These are phyloP conservation scores for Dermochelys coriacea DNA, from an alignment of 2,797 vertebrate species.

Conservation along the genomic window DNA sequence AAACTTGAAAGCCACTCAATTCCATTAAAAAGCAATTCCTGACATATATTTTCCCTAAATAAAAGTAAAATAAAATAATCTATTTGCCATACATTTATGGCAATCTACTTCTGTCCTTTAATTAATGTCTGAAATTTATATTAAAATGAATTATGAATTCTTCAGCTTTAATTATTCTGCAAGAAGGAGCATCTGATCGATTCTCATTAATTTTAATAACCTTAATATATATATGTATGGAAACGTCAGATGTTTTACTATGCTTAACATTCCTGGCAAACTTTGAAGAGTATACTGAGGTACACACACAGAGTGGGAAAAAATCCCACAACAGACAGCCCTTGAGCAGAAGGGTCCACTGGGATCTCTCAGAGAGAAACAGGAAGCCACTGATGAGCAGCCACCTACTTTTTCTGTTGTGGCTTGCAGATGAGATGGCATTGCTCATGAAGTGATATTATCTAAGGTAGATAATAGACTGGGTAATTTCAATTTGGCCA, in stretches of 20 bases:
- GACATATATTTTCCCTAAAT: neutral
- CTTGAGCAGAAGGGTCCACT: neutral
- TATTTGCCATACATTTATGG: neutral
- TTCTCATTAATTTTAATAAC: neutral
- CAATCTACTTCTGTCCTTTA: neutral
- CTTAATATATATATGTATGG: neutral
- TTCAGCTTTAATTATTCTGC: neutral
- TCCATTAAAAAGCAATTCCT: neutral
- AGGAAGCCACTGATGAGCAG: neutral
- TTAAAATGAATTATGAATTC: neutral
- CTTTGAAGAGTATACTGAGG: neutral
- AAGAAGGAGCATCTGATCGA: neutral
- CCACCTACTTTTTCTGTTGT: neutral
- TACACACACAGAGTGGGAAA: neutral
- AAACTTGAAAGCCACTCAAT: neutral
- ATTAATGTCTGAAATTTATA: neutral
- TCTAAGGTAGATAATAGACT: neutral
- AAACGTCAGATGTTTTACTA: neutral
- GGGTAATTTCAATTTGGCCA: neutral
- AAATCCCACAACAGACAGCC: neutral
- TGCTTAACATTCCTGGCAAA: neutral
- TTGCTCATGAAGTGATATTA: neutral
- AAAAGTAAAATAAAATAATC: neutral
- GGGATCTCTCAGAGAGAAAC: neutral
- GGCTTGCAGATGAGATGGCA: neutral